phyloP scores from a whole-genome alignment of 2,113 vertebrate genomes.

The Phasianus colchicus region DNA sequence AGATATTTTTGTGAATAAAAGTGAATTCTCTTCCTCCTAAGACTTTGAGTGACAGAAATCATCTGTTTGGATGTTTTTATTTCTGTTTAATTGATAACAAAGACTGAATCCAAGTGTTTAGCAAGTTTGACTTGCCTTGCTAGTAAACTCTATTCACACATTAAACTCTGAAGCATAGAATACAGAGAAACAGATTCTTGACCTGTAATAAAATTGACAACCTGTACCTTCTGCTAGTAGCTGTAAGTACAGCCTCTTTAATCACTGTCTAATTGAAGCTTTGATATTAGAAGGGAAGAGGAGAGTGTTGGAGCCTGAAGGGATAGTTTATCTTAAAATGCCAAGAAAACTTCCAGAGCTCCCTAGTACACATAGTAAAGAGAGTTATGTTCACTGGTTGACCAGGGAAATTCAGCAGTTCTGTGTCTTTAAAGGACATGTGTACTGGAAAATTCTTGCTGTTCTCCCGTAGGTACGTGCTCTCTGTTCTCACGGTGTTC shows the following conservation, averaged over 20 bases:
- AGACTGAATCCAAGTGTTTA: constrained; percentile 59
- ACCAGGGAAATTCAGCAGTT: constrained; percentile 10
- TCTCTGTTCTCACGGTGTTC: accelerated
- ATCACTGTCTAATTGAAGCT: constrained; percentile 49
- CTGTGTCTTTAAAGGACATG: background rate
- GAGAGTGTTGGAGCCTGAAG: constrained; percentile 32
- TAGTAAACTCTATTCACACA: constrained; percentile 46
- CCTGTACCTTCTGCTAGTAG: constrained; percentile 3
- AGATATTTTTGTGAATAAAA: constrained; percentile 47
- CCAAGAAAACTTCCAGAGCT: constrained; percentile 16
- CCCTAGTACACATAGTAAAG: background rate
- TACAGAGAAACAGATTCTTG: constrained; percentile 29
- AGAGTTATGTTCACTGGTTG: background rate
- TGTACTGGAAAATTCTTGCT: background rate
- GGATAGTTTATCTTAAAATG: constrained; percentile 18
- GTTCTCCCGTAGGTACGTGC: background rate
- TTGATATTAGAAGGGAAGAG: constrained; percentile 22
- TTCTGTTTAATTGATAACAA: constrained; percentile 74
- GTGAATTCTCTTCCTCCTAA: constrained; percentile 50
- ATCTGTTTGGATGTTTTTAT: constrained; percentile 72
- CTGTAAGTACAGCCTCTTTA: constrained; percentile 34
- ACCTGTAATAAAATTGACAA: constrained; percentile 23
- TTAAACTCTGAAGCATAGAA: constrained; percentile 20
- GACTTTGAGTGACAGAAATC: constrained; percentile 59
- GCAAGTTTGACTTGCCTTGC: constrained; percentile 48